A percentile compares a stretch with the other conserved stretches of the same genome.
Evolutionary conservation across 2,888 invertebrate genomes (phyloP).

Genomic region (Dyspetes luteomarginatus): DNA sequence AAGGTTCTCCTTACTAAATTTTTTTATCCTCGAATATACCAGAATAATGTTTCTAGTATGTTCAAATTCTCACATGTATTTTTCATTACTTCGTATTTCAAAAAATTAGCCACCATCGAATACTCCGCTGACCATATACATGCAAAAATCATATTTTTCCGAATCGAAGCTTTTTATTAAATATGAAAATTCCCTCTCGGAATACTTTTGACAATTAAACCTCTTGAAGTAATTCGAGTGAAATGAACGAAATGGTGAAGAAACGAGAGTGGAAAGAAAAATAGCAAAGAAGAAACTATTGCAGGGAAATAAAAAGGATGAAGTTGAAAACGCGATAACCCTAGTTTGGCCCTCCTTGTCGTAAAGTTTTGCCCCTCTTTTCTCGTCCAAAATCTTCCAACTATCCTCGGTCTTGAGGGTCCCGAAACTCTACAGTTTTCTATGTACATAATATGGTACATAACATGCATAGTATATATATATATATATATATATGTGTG

Average conservation of each 20-base stretch:
- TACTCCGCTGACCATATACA: too few species aligned
- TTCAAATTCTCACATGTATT: too few species aligned
- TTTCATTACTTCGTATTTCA: too few species aligned
- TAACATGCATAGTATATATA: slow-evolving; percentile 12
- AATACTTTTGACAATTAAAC: background rate
- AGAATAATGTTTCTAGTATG: too few species aligned
- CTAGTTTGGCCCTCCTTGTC: slow-evolving; percentile 43
- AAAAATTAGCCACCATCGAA: too few species aligned
- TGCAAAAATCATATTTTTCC: too few species aligned
- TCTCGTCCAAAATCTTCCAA: slow-evolving; percentile 25
- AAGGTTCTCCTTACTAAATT: too few species aligned
- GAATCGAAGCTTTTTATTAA: background rate
- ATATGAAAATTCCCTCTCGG: background rate
- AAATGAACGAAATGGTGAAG: slow-evolving; percentile 15
- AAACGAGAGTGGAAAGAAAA: slow-evolving; percentile 45
- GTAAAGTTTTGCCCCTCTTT: slow-evolving; percentile 45
- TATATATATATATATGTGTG: slow-evolving; percentile 10
- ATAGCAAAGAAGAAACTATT: slow-evolving; percentile 31
- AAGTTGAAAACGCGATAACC: slow-evolving; percentile 59
- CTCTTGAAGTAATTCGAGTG: slow-evolving; percentile 11
- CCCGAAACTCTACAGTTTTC: slow-evolving; percentile 39
- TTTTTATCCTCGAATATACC: too few species aligned
- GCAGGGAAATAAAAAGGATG: slow-evolving; percentile 32
- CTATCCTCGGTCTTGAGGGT: slow-evolving; percentile 52
- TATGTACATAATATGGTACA: slow-evolving; percentile 39